Evolutionary conservation across 2,888 invertebrate genomes (phyloP).

Genomic region (Drosophila pegasa): DNA sequence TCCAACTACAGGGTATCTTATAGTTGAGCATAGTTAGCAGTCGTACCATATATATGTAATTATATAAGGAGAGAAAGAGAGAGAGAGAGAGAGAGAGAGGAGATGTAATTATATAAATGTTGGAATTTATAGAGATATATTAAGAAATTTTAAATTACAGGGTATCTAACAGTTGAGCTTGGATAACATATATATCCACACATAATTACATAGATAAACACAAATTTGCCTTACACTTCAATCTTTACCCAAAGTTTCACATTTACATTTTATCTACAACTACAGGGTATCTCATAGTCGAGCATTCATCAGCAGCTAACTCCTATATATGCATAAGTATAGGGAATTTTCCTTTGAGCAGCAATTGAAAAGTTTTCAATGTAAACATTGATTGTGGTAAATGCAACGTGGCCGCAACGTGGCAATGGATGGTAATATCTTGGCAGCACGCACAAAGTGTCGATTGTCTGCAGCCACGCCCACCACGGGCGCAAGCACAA

Average conservation of each 20-base stretch:
- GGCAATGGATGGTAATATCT: conserved; percentile 21
- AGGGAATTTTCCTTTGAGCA: conserved; percentile 8
- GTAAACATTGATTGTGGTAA: conserved; percentile 38
- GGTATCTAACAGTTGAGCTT: not conserved
- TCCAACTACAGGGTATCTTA: not conserved
- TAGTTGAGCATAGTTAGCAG: no score
- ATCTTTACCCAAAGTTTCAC: no score
- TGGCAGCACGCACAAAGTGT: conserved; percentile 25
- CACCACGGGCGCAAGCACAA: conserved; percentile 3
- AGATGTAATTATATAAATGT: no score
- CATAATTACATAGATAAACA: no score
- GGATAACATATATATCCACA: not conserved
- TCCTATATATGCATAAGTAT: not conserved
- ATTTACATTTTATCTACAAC: not conserved
- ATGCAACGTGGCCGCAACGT: conserved; percentile 26
- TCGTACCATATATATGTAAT: no score
- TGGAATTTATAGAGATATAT: no score
- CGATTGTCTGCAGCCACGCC: conserved; percentile 27
- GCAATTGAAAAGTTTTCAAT: conserved; percentile 28
- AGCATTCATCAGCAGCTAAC: no score
- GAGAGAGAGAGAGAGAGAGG: no score
- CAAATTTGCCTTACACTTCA: no score
- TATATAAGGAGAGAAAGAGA: no score
- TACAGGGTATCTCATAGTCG: conserved; percentile 10
- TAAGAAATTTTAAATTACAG: not conserved